Evolutionary conservation across 2,113 vertebrate species (phyloP).

Genomic region (Mugil cephalus): DNA sequence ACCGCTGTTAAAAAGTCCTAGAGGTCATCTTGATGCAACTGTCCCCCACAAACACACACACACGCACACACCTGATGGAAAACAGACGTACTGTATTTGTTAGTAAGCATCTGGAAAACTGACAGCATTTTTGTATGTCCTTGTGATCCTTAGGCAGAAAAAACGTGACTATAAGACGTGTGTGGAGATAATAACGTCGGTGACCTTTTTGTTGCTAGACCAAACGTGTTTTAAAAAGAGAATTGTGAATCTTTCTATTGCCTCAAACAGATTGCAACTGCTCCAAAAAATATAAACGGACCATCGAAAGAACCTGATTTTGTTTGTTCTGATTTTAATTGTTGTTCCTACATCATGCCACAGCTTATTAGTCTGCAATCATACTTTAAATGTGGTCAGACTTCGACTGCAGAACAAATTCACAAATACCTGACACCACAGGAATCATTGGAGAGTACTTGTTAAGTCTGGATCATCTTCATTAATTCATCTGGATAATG

Average conservation of each 20-base stretch:
- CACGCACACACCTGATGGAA: constrained; percentile 65
- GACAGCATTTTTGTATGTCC: constrained; percentile 77
- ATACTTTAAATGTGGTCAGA: no score
- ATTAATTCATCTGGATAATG: no score
- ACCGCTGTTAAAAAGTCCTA: constrained; percentile 77
- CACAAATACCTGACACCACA: no score
- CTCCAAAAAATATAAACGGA: constrained; percentile 85
- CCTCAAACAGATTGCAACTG: constrained; percentile 86
- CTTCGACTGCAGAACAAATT: no score
- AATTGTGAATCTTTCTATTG: constrained; percentile 87
- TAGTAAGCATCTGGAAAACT: constrained; percentile 74
- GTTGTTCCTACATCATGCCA: no score
- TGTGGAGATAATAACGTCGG: constrained; percentile 79
- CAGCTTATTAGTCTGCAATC: no score
- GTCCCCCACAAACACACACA: constrained; percentile 35
- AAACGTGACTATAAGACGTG: constrained; percentile 78
- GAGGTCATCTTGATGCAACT: constrained; percentile 70
- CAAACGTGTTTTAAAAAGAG: constrained; percentile 83
- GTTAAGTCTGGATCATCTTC: no score
- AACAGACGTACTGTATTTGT: constrained; percentile 74
- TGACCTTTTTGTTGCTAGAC: constrained; percentile 84
- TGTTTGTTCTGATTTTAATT: constrained; percentile 55
- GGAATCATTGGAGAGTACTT: no score
- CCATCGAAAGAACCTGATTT: constrained; percentile 74
- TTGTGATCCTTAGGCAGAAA: constrained; percentile 82